Conservation (phyloP, 2,888 invertebrate species). For the Merodon equestris region DNA sequence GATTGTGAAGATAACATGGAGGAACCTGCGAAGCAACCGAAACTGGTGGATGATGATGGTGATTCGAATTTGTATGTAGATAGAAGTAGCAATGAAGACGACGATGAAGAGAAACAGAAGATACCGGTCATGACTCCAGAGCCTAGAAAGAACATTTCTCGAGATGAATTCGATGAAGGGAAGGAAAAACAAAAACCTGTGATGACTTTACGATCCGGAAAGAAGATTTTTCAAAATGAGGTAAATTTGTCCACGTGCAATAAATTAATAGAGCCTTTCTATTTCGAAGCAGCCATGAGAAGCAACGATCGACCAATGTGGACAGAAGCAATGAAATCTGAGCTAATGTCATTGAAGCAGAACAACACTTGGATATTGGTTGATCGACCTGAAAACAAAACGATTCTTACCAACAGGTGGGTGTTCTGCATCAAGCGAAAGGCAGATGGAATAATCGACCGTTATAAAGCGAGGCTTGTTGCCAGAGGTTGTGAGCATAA, state of each 20-base stretch:
- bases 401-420: conserved; percentile 33
- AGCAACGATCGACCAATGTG: conserved; percentile 75
- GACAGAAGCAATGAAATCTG: conserved; percentile 90
- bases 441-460: conserved; percentile 40
- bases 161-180: background rate
- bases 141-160: background rate
- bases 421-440: conserved; percentile 25
- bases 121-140: background rate
- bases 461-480: conserved; percentile 56
- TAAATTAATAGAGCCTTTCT: conserved; percentile 16
- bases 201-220: conserved; percentile 6
- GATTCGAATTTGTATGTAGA: too few species aligned
- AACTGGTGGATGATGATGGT: too few species aligned
- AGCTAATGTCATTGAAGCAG: conserved; percentile 80
- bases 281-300: conserved; percentile 32
- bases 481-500: conserved; percentile 63
- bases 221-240: conserved; percentile 2
- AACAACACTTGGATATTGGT: conserved; percentile 46
- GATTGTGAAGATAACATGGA: too few species aligned
- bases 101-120: background rate
- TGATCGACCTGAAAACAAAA: conserved; percentile 26
- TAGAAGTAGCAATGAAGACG: background rate
- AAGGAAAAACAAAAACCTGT: background rate
- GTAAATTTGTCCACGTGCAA: conserved; percentile 1
- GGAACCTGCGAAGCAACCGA: too few species aligned